Conservation (phyloP, 37 sponge, comb jelly and placozoan genomes). For the Cliona cf. orientalis region DNA sequence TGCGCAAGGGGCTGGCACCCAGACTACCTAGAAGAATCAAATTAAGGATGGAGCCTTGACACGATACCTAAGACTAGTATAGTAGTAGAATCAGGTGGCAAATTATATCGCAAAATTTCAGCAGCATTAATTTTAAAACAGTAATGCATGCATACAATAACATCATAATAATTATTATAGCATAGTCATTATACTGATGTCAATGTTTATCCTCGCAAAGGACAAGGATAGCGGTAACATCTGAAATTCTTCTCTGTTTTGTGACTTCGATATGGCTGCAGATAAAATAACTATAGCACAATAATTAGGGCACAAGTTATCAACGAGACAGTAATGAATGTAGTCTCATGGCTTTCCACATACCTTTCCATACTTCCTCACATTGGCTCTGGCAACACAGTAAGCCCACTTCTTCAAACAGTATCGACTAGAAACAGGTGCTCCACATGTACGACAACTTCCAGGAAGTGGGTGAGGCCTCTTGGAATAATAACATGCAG, state of each 20-base stretch:
- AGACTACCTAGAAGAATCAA: no score
- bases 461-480: constrained; percentile 26
- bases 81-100: no score
- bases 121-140: no score
- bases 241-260: constrained; percentile 15
- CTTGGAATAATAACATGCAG: constrained; percentile 22
- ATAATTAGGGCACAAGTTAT: no score
- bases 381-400: neutral
- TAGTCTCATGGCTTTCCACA: neutral
- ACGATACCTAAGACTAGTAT: no score
- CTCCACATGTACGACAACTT: constrained; percentile 1
- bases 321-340: neutral
- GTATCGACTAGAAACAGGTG: neutral
- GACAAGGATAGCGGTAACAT: constrained; percentile 26
- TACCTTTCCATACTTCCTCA: neutral
- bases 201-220: neutral
- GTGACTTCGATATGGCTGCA: neutral
- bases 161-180: no score
- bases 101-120: no score
- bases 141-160: no score
- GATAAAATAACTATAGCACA: no score
- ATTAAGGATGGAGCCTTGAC: no score
- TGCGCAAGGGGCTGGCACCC: no score
- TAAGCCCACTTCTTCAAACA: constrained; percentile 8
- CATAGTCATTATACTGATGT: no score